Percentiles rank a stretch among this genome's conserved stretches.
phyloP scores from a whole-genome alignment of 2,113 vertebrate species.

The Mohoua ochrocephala region DNA sequence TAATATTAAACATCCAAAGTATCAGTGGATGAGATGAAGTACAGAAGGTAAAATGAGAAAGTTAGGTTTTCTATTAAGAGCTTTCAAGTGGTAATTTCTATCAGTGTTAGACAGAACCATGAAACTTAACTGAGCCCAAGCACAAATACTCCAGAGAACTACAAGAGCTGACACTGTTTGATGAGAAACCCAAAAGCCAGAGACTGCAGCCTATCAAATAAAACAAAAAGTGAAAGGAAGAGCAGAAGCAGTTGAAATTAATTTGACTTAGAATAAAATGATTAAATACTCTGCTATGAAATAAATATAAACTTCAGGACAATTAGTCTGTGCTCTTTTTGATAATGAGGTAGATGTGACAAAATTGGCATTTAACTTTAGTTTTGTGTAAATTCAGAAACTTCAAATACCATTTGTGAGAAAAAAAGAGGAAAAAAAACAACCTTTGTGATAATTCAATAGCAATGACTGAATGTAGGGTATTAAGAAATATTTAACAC shows the following conservation, averaged over 20 bases:
- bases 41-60: neutral
- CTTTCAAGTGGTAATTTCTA: neutral
- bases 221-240: slow-evolving; percentile 11
- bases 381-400: neutral
- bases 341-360: neutral
- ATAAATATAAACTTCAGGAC: neutral
- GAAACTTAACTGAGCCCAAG: neutral
- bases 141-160: neutral
- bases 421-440: neutral
- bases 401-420: neutral
- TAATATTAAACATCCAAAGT: neutral
- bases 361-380: neutral
- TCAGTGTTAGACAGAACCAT: neutral
- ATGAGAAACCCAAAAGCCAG: neutral
- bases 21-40: neutral
- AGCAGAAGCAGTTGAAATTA: neutral
- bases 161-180: neutral
- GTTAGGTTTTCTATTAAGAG: neutral
- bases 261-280: neutral
- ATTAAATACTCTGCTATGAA: neutral
- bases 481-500: neutral
- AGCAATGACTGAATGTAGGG: neutral
- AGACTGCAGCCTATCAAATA: neutral
- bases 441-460: neutral
- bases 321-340: neutral